Evolutionary conservation across 2,113 vertebrate genomes (phyloP).

Genomic region (Seriola aureovittata): DNA sequence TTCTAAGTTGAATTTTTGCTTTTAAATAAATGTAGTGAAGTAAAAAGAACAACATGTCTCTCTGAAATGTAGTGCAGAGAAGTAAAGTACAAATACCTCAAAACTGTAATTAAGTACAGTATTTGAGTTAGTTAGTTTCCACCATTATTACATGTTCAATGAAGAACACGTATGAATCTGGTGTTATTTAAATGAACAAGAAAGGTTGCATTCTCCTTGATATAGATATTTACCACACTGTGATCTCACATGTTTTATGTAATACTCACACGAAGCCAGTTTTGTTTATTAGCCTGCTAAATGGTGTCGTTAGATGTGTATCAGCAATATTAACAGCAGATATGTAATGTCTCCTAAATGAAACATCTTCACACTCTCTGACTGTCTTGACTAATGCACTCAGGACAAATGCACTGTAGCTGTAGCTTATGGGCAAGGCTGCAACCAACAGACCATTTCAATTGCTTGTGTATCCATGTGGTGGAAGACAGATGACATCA

Average conservation of each 20-base stretch:
- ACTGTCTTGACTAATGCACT: slow-evolving; percentile 1
- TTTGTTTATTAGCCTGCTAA: neutral
- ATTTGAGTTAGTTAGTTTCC: no score
- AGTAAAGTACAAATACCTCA: no score
- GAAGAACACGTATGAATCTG: no score
- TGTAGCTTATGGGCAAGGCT: slow-evolving; percentile 25
- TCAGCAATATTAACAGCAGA: neutral
- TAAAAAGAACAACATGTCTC: no score
- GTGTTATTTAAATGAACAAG: neutral
- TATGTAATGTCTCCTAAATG: neutral
- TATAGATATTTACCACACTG: neutral
- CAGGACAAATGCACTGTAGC: slow-evolving; percentile 11
- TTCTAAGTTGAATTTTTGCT: neutral
- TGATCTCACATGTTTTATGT: neutral
- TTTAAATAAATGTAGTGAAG: neutral
- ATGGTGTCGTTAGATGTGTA: neutral
- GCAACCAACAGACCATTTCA: slow-evolving; percentile 15
- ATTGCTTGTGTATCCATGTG: slow-evolving; percentile 30
- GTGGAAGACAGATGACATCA: slow-evolving; percentile 40
- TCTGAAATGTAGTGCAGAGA: no score
- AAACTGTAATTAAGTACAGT: no score
- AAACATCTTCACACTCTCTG: slow-evolving; percentile 5
- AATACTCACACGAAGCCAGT: neutral
- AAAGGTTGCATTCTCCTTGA: neutral
- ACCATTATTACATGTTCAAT: no score